Evolutionary conservation across 2,113 vertebrate species (phyloP).

Genomic region (Coryphaenoides rupestris): DNA sequence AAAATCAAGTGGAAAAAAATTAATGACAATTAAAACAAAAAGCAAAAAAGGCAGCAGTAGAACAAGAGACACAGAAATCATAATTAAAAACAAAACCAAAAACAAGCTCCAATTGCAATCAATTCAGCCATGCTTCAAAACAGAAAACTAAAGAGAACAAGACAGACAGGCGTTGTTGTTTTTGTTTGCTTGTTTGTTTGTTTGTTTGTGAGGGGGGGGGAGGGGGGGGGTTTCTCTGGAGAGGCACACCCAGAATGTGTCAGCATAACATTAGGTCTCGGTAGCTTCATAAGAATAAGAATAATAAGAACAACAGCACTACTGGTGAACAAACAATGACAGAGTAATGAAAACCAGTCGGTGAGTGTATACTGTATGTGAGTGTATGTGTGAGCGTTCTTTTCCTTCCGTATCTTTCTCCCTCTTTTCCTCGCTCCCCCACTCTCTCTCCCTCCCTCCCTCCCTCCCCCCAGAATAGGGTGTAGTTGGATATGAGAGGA

Average conservation of each 20-base stretch:
- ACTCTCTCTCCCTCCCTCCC: too few species aligned
- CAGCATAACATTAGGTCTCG: constrained; percentile 65
- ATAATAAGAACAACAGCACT: constrained; percentile 59
- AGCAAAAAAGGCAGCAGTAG: constrained; percentile 28
- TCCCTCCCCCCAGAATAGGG: constrained; percentile 13
- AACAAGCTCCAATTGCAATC: constrained; percentile 66
- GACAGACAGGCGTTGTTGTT: not conserved
- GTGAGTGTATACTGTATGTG: too few species aligned
- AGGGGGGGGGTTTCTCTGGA: constrained; percentile 56
- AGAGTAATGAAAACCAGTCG: constrained; percentile 69
- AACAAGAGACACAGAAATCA: constrained; percentile 52
- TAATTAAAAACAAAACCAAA: constrained; percentile 43
- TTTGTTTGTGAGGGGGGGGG: constrained; percentile 34
- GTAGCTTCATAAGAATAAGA: too few species aligned
- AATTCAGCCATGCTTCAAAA: constrained; percentile 74
- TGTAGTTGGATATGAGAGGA: constrained; percentile 23
- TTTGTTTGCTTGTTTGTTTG: not conserved
- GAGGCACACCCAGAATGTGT: constrained; percentile 81
- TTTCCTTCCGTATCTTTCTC: constrained; percentile 72
- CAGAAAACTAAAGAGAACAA: too few species aligned
- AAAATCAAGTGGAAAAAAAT: constrained; percentile 45
- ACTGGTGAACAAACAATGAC: constrained; percentile 65
- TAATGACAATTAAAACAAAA: constrained; percentile 24
- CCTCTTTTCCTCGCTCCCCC: too few species aligned
- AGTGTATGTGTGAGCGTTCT: too few species aligned